These are phyloP conservation scores for Neogobius melanostomus DNA, from an alignment of 2,113 vertebrate genomes.

Conservation along the genomic window DNA sequence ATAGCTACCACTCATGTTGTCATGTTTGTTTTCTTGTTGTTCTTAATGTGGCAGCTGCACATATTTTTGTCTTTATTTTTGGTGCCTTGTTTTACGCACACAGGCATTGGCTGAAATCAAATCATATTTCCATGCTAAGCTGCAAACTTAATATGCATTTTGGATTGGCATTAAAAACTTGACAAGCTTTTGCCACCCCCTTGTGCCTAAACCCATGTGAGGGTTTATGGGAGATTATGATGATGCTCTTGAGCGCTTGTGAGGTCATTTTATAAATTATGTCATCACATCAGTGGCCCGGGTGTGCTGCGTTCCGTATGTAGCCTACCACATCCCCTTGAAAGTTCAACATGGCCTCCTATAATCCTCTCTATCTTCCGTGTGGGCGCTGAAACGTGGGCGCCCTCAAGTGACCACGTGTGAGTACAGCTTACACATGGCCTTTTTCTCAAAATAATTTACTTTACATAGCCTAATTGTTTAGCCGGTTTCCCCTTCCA, in stretches of 20 bases:
- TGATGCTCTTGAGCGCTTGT: conserved; percentile 50
- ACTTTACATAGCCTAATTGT: no score
- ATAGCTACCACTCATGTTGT: neutral
- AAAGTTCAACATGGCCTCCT: conserved; percentile 74
- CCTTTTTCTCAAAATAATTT: neutral
- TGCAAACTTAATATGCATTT: neutral
- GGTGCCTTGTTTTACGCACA: neutral
- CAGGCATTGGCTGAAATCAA: neutral
- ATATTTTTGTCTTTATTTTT: neutral
- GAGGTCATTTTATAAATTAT: conserved; percentile 64
- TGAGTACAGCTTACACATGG: neutral
- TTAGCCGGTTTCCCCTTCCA: no score
- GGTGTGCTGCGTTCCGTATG: conserved; percentile 40
- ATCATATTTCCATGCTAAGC: neutral
- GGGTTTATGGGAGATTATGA: conserved; percentile 43
- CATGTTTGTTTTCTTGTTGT: no score
- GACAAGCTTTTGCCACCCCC: neutral
- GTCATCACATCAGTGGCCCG: conserved; percentile 57
- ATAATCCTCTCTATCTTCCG: conserved; percentile 51
- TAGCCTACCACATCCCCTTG: conserved; percentile 46
- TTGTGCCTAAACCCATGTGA: neutral
- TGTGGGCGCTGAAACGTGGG: conserved; percentile 36
- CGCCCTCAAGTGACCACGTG: conserved; percentile 55
- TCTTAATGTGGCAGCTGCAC: neutral
- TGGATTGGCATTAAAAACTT: neutral